phyloP scores from a whole-genome alignment of 2,888 invertebrate genomes.

The Oscheius sp. region DNA sequence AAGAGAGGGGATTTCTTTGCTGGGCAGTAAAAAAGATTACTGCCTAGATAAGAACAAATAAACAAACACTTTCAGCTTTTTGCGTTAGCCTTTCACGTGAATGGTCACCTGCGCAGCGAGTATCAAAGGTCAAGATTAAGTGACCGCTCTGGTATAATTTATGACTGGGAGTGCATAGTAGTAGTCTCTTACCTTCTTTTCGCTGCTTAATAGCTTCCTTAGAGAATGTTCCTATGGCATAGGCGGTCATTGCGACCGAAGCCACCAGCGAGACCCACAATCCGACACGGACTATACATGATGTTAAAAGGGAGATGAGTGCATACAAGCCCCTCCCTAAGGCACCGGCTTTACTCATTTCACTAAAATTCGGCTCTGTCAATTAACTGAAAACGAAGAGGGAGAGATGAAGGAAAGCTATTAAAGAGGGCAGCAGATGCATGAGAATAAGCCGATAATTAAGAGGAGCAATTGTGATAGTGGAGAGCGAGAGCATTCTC shows the following conservation, averaged over 20 bases:
- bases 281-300: conserved; percentile 51
- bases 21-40: conserved; percentile 5
- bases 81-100: conserved; percentile 3
- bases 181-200: conserved; percentile 57
- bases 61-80: not conserved
- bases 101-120: not conserved
- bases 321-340: conserved; percentile 61
- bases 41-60: not conserved
- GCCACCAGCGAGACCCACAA: conserved; percentile 56
- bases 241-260: conserved; percentile 63
- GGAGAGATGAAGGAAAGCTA: conserved; percentile 25
- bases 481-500: conserved; percentile 21
- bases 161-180: not conserved
- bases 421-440: conserved; percentile 33
- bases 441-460: conserved; percentile 31
- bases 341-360: conserved; percentile 66
- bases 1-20: not conserved
- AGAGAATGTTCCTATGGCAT: conserved; percentile 61
- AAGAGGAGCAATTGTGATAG: conserved; percentile 20
- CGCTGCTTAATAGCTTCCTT: conserved; percentile 55
- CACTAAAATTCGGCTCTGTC: conserved; percentile 3
- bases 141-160: not conserved
- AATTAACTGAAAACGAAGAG: conserved; percentile 31
- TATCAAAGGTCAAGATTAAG: not conserved
- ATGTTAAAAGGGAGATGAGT: conserved; percentile 57